Conservation (phyloP, 92 coral and sea anemone genomes). For the Meandrina meandrites region DNA sequence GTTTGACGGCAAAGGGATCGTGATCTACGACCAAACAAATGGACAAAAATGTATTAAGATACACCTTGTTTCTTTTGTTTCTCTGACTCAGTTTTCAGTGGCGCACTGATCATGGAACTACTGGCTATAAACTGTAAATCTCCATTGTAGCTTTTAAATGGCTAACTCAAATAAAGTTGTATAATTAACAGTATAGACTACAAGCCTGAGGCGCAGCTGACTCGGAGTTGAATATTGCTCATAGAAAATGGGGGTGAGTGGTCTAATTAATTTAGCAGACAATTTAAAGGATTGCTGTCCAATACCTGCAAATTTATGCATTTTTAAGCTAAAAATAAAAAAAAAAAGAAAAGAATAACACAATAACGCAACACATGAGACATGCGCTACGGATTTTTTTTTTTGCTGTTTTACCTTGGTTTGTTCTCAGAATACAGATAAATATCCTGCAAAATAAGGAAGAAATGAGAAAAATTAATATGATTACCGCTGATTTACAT, state of each 20-base stretch:
- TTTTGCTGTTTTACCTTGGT: slow-evolving; percentile 68
- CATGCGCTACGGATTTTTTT: not conserved
- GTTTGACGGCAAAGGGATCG: slow-evolving; percentile 85
- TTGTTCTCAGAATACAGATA: slow-evolving; percentile 87
- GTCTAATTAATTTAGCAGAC: too few relatives aligned
- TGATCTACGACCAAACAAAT: slow-evolving; percentile 46
- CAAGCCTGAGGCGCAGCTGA: too few relatives aligned
- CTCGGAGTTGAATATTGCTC: too few relatives aligned
- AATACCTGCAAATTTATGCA: too few relatives aligned
- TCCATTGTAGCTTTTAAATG: too few relatives aligned
- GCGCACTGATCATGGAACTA: not conserved
- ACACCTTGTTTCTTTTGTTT: not conserved
- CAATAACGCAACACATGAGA: not conserved
- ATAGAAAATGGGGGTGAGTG: too few relatives aligned
- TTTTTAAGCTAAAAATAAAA: too few relatives aligned
- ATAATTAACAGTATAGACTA: too few relatives aligned
- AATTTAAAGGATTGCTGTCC: too few relatives aligned
- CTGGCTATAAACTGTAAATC: not conserved
- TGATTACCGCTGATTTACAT: not conserved
- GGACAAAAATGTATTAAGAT: not conserved
- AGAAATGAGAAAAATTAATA: not conserved
- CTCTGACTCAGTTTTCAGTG: not conserved
- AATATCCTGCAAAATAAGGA: slow-evolving; percentile 69
- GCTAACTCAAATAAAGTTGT: too few relatives aligned
- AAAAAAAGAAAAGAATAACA: not conserved